Conservation (phyloP, 1,140 invertebrate species). For the Diabrotica virgifera region DNA sequence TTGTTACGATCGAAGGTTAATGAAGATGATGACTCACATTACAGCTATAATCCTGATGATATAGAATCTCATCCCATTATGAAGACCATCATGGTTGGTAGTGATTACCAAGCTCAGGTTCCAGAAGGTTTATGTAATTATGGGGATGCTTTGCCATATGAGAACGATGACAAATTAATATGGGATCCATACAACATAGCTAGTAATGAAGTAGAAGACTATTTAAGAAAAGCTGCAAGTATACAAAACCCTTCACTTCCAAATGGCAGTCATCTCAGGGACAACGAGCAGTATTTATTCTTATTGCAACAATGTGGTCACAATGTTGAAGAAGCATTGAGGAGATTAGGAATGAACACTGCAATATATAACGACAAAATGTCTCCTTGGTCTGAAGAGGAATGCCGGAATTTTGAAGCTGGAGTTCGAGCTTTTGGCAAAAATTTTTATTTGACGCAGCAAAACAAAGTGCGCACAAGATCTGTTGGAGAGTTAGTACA, state of each 20-base stretch:
- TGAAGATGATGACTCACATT: conserved; percentile 31
- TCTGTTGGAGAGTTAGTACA: conserved; percentile 93
- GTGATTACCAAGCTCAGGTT: conserved; percentile 87
- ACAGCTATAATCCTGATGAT: conserved; percentile 29
- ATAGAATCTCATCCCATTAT: conserved; percentile 25
- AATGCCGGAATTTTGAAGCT: conserved; percentile 93
- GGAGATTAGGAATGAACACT: conserved; percentile 68
- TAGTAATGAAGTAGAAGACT: conserved; percentile 75
- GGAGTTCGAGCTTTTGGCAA: conserved; percentile 89
- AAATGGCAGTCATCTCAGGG: conserved; percentile 74
- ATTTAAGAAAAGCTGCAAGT: conserved; percentile 67
- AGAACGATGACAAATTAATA: conserved; percentile 91
- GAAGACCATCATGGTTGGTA: conserved; percentile 62
- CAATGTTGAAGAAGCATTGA: conserved; percentile 85
- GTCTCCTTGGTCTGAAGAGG: conserved; percentile 93
- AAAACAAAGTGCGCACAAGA: conserved; percentile 87
- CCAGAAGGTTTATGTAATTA: conserved; percentile 86
- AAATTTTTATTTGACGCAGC: conserved; percentile 91
- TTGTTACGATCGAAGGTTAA: conserved; percentile 41
- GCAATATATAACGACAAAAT: conserved; percentile 64
- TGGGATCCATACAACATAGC: conserved; percentile 83
- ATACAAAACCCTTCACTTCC: conserved; percentile 56
- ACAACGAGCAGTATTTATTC: conserved; percentile 91
- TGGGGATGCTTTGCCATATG: conserved; percentile 73
- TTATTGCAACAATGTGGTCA: conserved; percentile 89